Percentiles rank a stretch among this genome's conserved stretches.
Conservation (phyloP, 2,113 vertebrate species). For the Murina feae region DNA sequence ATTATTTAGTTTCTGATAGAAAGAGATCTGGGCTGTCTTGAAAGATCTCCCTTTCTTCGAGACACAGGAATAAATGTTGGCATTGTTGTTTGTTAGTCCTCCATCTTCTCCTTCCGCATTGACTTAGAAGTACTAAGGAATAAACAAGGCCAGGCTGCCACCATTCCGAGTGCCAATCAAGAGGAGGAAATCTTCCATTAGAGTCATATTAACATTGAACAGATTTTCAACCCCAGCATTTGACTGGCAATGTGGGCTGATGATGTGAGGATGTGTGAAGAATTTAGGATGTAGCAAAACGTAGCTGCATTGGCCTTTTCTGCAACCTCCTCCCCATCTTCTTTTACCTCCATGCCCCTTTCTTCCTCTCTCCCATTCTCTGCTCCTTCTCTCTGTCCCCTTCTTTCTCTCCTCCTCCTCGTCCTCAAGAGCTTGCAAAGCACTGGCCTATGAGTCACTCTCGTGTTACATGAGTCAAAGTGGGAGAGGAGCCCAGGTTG, state of each 20-base stretch:
- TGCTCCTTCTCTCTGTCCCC: not conserved
- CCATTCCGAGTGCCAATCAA: not conserved
- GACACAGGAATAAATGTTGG: not conserved
- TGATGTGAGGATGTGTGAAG: not conserved
- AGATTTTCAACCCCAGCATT: not conserved
- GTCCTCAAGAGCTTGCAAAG: not conserved
- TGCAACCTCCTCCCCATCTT: accelerated
- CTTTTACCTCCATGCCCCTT: not conserved
- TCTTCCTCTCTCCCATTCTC: not conserved
- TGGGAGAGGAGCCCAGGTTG: not conserved
- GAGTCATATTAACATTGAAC: not conserved
- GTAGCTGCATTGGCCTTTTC: not conserved
- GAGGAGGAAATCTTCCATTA: not conserved
- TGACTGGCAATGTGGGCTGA: not conserved
- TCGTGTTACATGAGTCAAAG: not conserved
- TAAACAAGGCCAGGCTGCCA: not conserved
- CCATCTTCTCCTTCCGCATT: not conserved
- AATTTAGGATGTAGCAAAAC: not conserved
- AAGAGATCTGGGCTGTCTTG: not conserved
- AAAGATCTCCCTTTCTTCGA: not conserved
- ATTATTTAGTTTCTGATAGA: not conserved
- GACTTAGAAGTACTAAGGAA: not conserved
- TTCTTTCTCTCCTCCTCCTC: not conserved
- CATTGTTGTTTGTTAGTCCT: not conserved
- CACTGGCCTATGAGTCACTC: not conserved